Percentiles rank a stretch among this genome's conserved stretches.
Evolutionary conservation across 2,888 invertebrate species (phyloP).

Genomic region (Beris morrisii): DNA sequence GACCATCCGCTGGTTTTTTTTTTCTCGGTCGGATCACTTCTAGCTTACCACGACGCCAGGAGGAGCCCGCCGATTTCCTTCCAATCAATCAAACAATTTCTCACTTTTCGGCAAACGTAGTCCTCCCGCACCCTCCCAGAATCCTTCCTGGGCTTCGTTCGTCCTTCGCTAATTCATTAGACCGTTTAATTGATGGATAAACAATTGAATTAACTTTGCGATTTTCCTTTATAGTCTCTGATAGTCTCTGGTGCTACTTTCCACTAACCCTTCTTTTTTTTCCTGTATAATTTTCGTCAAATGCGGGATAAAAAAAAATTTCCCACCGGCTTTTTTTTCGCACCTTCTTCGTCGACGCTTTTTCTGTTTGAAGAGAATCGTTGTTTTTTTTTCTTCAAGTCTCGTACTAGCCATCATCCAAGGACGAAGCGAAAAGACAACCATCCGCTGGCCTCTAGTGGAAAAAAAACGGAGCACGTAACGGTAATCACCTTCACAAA

Average conservation of each 20-base stretch:
- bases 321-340: conserved; percentile 4
- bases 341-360: too few species aligned
- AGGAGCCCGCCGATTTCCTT: too few species aligned
- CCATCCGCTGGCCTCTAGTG: too few species aligned
- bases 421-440: not conserved
- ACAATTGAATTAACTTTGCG: conserved; percentile 37
- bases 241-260: not conserved
- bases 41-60: too few species aligned
- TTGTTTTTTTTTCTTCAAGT: conserved; percentile 4
- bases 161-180: conserved; percentile 15
- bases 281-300: conserved; percentile 6
- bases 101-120: too few species aligned
- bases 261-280: not conserved
- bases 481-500: conserved; percentile 17
- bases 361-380: not conserved
- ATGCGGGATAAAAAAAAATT: conserved; percentile 10
- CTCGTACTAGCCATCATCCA: too few species aligned
- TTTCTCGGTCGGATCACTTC: too few species aligned
- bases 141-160: too few species aligned
- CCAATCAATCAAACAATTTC: too few species aligned
- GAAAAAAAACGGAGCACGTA: conserved; percentile 14
- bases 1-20: too few species aligned
- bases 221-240: conserved; percentile 31
- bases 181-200: conserved; percentile 39
- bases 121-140: not conserved